These are phyloP conservation scores for Psammodynastes pulverulentus DNA, from an alignment of 2,113 vertebrate species.

Conservation along the genomic window DNA sequence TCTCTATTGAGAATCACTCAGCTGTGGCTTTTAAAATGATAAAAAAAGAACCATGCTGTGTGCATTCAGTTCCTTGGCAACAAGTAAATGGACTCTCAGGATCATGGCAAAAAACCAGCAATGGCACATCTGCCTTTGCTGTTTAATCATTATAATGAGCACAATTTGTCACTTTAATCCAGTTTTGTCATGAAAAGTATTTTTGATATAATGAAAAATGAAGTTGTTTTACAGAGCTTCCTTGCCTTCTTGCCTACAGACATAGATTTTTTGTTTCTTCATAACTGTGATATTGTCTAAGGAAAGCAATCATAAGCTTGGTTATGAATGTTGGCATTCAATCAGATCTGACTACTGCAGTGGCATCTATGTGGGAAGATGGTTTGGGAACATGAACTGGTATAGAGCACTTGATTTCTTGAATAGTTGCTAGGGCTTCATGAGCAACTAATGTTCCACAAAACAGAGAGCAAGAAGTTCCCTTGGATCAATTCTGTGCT, in stretches of 20 bases:
- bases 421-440: not conserved
- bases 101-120: not conserved
- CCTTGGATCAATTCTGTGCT: not conserved
- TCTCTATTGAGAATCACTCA: slow-evolving; percentile 1
- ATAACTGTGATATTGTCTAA: not conserved
- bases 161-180: slow-evolving; percentile 1
- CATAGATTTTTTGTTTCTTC: not conserved
- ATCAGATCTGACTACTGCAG: not conserved
- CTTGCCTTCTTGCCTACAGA: not conserved
- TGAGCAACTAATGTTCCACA: not conserved
- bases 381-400: not conserved
- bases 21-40: not conserved
- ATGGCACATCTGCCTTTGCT: slow-evolving; percentile 6
- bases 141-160: slow-evolving; percentile 8
- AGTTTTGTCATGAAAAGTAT: not conserved
- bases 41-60: not conserved
- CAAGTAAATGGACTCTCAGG: slow-evolving; percentile 12
- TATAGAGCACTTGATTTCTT: not conserved
- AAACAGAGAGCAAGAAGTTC: not conserved
- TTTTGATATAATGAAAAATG: not conserved
- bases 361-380: not conserved
- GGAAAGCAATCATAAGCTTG: not conserved
- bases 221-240: not conserved
- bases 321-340: not conserved
- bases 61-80: slow-evolving; percentile 26